These are phyloP conservation scores for Drosophila stalkeri DNA, from an alignment of 2,888 invertebrate species.

Conservation along the genomic window DNA sequence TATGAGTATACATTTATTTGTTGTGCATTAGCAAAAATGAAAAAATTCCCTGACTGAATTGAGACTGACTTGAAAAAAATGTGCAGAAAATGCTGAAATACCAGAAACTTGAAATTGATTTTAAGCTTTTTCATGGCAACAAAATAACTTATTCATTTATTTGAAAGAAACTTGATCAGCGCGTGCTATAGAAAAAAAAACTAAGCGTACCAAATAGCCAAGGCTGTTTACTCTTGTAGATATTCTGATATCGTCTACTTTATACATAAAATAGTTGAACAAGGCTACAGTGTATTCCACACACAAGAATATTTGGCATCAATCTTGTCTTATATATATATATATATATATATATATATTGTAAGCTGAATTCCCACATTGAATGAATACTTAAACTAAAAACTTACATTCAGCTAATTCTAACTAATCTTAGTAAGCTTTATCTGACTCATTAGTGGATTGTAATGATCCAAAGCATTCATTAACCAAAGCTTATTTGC, in stretches of 20 bases:
- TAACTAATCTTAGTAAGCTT: not conserved
- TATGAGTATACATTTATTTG: not conserved
- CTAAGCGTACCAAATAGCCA: not conserved
- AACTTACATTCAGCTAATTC: not conserved
- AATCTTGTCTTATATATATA: not conserved
- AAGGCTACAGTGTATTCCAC: not conserved
- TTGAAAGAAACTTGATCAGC: not conserved
- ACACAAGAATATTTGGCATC: not conserved
- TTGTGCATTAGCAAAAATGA: no score
- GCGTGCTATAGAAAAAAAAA: not conserved
- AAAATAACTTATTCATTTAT: not conserved
- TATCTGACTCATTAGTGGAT: not conserved
- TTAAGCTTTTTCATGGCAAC: constrained; percentile 1
- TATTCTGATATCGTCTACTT: not conserved
- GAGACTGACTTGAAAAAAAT: not conserved
- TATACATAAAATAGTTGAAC: not conserved
- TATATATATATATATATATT: no score
- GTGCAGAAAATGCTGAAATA: not conserved
- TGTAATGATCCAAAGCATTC: constrained; percentile 3
- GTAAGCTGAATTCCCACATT: not conserved
- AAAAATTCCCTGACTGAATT: not conserved
- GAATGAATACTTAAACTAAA: not conserved
- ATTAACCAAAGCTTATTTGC: not conserved
- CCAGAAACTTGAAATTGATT: not conserved
- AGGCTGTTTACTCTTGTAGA: not conserved